These are phyloP conservation scores for Sinopyrophorus schimmeli DNA, from an alignment of 2,888 invertebrate species.

Conservation along the genomic window DNA sequence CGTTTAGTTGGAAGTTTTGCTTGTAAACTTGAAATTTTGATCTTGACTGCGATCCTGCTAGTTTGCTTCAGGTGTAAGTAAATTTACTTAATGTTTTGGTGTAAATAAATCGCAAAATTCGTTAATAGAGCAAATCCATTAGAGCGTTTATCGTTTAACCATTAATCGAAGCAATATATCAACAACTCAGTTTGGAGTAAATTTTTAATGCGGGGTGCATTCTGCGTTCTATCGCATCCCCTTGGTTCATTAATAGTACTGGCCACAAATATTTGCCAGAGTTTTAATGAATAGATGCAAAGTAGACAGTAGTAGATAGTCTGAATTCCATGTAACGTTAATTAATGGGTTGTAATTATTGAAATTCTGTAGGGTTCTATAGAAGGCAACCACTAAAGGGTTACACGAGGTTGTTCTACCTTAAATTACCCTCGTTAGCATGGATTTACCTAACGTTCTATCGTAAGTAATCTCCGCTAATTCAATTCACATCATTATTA, in stretches of 20 bases:
- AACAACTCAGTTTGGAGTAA: too few relatives aligned
- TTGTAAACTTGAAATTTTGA: too few relatives aligned
- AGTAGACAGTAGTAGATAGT: slow-evolving; percentile 22
- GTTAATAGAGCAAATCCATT: too few relatives aligned
- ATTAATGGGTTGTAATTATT: slow-evolving; percentile 37
- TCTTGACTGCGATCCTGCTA: too few relatives aligned
- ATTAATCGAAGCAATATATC: too few relatives aligned
- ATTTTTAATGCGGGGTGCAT: slow-evolving; percentile 1
- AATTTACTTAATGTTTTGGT: too few relatives aligned
- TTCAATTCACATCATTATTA: slow-evolving; percentile 31
- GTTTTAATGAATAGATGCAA: slow-evolving; percentile 18
- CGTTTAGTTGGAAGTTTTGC: too few relatives aligned
- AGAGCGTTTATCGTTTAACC: too few relatives aligned
- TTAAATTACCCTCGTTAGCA: slow-evolving; percentile 38
- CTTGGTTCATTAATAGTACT: slow-evolving; percentile 11
- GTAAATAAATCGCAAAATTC: too few relatives aligned
- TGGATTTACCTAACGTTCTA: slow-evolving; percentile 34
- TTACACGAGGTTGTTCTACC: slow-evolving; percentile 32
- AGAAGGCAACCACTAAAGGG: slow-evolving; percentile 34
- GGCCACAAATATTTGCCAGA: slow-evolving; percentile 19
- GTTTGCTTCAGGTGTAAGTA: too few relatives aligned
- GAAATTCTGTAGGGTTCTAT: slow-evolving; percentile 35
- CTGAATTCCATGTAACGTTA: slow-evolving; percentile 34
- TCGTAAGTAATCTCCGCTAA: slow-evolving; percentile 28
- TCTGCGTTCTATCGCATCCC: not conserved